Conservation (phyloP, 2,113 vertebrate genomes). For the Girardinichthys multiradiatus region DNA sequence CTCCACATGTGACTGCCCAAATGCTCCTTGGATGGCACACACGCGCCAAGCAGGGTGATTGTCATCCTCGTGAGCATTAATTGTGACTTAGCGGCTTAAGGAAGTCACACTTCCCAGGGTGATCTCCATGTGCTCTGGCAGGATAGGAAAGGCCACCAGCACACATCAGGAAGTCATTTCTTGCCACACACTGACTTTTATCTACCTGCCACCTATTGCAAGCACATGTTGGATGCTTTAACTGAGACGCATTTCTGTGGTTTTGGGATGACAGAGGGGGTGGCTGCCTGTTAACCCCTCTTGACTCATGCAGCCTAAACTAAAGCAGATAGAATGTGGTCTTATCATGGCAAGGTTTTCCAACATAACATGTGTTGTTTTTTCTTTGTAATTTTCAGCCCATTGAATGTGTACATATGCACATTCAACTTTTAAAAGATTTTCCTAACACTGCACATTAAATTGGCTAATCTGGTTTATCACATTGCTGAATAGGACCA, state of each 20-base stretch:
- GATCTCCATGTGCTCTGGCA: constrained; percentile 70
- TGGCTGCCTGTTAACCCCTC: background rate
- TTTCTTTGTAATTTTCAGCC: no score
- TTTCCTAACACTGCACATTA: no score
- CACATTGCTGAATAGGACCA: constrained; percentile 47
- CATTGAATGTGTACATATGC: no score
- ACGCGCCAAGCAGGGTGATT: constrained; percentile 23
- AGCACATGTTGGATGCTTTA: constrained; percentile 13
- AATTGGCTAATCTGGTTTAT: background rate
- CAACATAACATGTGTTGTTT: no score
- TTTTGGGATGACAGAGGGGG: constrained; percentile 41
- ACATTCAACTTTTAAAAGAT: no score
- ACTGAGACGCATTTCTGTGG: constrained; percentile 6
- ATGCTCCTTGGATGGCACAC: constrained; percentile 9
- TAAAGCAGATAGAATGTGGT: no score
- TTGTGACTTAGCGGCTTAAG: constrained; percentile 73
- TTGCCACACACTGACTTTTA: background rate
- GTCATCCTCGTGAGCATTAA: constrained; percentile 68
- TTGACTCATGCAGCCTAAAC: no score
- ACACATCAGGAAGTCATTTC: constrained; percentile 1
- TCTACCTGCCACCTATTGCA: background rate
- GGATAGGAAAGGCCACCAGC: constrained; percentile 34
- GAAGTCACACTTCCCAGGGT: constrained; percentile 73
- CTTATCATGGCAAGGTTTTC: no score
- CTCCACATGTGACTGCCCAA: constrained; percentile 21